These are phyloP conservation scores for Noctua fimbriata DNA, from an alignment of 2,888 invertebrate genomes.

Conservation along the genomic window DNA sequence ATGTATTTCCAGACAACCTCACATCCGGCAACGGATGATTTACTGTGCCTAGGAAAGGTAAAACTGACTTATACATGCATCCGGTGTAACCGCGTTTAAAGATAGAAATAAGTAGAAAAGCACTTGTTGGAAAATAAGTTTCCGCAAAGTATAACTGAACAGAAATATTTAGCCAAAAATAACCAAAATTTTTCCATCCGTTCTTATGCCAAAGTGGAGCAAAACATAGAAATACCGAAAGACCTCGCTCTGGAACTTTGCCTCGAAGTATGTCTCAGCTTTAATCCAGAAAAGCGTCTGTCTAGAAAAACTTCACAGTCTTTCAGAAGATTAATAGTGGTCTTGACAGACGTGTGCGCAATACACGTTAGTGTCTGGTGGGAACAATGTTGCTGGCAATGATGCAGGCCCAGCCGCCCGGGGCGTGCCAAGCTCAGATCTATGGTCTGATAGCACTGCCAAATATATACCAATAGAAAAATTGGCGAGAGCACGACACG, in stretches of 20 bases:
- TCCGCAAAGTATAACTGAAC: conserved; percentile 5
- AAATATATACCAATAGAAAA: conserved; percentile 71
- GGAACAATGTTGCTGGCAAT: conserved; percentile 73
- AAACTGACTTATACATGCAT: background rate
- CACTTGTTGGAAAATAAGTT: background rate
- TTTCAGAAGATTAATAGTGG: conserved; percentile 82
- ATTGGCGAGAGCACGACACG: conserved; percentile 63
- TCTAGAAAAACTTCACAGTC: conserved; percentile 57
- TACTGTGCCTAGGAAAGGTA: background rate
- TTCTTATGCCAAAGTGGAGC: conserved; percentile 50
- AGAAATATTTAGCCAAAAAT: conserved; percentile 38
- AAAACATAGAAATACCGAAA: conserved; percentile 42
- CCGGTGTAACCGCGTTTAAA: background rate
- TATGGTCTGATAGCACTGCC: conserved; percentile 77
- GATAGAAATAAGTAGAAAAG: conserved; percentile 6
- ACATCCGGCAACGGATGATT: conserved; percentile 33
- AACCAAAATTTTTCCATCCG: conserved; percentile 46
- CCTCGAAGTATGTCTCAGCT: conserved; percentile 52
- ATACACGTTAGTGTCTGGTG: conserved; percentile 75
- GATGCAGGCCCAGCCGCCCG: conserved; percentile 63
- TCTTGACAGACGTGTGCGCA: conserved; percentile 83
- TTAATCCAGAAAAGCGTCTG: conserved; percentile 62
- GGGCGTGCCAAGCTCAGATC: conserved; percentile 80
- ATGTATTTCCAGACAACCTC: conserved; percentile 40
- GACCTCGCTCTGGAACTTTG: conserved; percentile 59